These are phyloP conservation scores for Probosciger aterrimus DNA, from an alignment of 2,113 vertebrate species.

Conservation along the genomic window DNA sequence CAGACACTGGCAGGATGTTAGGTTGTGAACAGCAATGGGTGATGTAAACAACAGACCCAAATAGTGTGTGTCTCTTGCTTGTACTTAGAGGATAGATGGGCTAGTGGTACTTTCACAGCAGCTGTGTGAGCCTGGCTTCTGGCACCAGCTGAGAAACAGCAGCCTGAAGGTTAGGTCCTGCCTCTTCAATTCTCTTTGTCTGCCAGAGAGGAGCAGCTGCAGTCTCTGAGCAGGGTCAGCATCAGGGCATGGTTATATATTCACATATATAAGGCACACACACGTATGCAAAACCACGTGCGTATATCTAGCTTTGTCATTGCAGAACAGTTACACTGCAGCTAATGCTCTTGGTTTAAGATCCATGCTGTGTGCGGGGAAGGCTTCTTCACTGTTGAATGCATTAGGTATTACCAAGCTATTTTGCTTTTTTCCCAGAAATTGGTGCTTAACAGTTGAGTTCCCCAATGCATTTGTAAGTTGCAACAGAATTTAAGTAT, in stretches of 20 bases:
- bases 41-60: not conserved
- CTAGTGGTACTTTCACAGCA: not conserved
- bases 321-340: not conserved
- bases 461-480: not conserved
- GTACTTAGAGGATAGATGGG: not conserved
- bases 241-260: fast-evolving
- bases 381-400: not conserved
- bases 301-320: not conserved
- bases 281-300: fast-evolving
- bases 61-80: not conserved
- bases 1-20: not conserved
- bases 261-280: not conserved
- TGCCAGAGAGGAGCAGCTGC: not conserved
- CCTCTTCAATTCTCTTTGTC: not conserved
- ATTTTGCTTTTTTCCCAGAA: not conserved
- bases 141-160: not conserved
- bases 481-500: not conserved
- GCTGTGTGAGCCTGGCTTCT: not conserved
- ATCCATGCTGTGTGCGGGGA: not conserved
- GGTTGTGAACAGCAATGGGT: not conserved
- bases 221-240: not conserved
- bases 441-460: not conserved
- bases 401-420: not conserved
- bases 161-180: not conserved
- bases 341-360: not conserved